Percentiles rank a stretch among this genome's conserved stretches.
phyloP scores from a whole-genome alignment of 2,888 invertebrate species.

The Caenorhabditis sp. region DNA sequence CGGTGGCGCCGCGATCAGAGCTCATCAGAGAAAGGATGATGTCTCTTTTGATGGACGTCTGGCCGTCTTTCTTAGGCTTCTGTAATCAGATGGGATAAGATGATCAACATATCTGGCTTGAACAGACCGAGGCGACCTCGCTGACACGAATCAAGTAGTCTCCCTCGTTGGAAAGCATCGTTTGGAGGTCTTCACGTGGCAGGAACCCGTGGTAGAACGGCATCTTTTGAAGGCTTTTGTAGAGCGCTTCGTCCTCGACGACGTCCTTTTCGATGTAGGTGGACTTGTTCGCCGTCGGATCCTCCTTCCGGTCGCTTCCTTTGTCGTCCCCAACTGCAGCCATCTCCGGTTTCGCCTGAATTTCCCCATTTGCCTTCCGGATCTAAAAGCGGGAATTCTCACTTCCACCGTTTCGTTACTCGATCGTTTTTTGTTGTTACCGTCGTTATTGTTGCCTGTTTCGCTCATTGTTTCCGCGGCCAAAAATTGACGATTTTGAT shows the following conservation, averaged over 20 bases:
- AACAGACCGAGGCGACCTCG: constrained; percentile 40
- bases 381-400: too few relatives aligned
- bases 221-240: constrained; percentile 30
- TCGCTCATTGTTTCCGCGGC: too few relatives aligned
- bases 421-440: too few relatives aligned
- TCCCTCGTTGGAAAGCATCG: constrained; percentile 33
- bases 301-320: constrained; percentile 9
- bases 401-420: too few relatives aligned
- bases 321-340: too few relatives aligned
- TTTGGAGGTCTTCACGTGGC: constrained; percentile 43
- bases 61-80: too few relatives aligned
- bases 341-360: too few relatives aligned
- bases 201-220: constrained; percentile 55
- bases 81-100: too few relatives aligned
- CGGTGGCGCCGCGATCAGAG: constrained; percentile 10
- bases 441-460: too few relatives aligned
- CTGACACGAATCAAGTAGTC: constrained; percentile 55
- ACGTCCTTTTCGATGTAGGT: constrained; percentile 31
- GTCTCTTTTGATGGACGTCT: constrained; percentile 24
- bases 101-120: too few relatives aligned
- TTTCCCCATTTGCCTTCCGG: too few relatives aligned
- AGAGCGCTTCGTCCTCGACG: constrained; percentile 35
- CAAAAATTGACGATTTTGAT: too few relatives aligned
- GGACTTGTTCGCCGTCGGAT: constrained; percentile 9
- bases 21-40: constrained; percentile 34